Conservation (phyloP, 2,888 invertebrate species). For the Mythimna ferrago region DNA sequence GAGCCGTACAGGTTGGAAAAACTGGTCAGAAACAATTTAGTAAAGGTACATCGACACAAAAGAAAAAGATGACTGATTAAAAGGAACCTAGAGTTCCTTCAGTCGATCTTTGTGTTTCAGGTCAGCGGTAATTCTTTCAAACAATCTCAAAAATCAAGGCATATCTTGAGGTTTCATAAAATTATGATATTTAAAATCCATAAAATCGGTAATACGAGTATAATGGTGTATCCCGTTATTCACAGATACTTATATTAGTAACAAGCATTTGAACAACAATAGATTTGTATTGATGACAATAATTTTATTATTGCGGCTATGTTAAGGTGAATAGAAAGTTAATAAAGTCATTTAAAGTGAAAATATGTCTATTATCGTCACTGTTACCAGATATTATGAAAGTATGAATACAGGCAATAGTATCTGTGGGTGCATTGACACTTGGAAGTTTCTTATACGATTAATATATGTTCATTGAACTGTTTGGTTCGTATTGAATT, state of each 20-base stretch:
- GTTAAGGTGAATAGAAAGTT: slow-evolving; percentile 15
- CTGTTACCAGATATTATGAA: slow-evolving; percentile 2
- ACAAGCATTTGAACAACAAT: not conserved
- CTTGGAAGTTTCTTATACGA: not conserved
- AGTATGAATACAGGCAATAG: not conserved
- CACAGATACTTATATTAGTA: not conserved
- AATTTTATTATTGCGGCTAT: not conserved
- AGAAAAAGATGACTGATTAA: no score
- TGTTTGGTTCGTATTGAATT: no score
- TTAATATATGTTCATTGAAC: no score
- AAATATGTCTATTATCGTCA: not conserved
- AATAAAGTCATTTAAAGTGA: not conserved
- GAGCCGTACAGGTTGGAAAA: no score
- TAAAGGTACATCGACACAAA: no score
- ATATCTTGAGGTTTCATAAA: no score
- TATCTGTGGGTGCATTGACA: not conserved
- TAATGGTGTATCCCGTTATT: not conserved
- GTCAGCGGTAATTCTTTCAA: no score
- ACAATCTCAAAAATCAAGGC: no score
- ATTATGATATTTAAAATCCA: not conserved
- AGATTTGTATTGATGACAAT: slow-evolving; percentile 1
- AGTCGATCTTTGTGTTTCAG: no score
- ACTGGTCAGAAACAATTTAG: no score
- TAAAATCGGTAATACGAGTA: not conserved
- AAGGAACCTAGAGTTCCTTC: no score